phyloP scores from a whole-genome alignment of 2,888 invertebrate species.

The Piscicola geometra region DNA sequence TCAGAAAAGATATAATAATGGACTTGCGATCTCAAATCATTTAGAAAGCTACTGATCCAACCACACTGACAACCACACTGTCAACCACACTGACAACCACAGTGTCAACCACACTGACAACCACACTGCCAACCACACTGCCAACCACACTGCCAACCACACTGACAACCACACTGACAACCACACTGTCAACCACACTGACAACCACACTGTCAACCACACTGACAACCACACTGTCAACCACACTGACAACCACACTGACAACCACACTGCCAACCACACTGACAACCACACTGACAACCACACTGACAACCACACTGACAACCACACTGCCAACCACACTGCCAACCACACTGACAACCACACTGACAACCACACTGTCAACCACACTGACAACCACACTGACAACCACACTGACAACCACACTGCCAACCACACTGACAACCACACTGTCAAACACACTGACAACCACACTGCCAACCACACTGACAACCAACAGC shows the following conservation, averaged over 20 bases:
- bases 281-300: neutral
- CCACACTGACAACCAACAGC: neutral
- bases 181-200: neutral
- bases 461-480: neutral
- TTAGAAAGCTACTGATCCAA: neutral
- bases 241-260: neutral
- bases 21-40: neutral
- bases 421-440: neutral
- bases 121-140: neutral
- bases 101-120: neutral
- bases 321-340: neutral
- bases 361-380: neutral
- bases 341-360: neutral
- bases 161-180: neutral
- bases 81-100: neutral
- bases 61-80: neutral
- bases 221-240: neutral
- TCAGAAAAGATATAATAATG: neutral
- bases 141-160: neutral
- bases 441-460: neutral
- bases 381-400: neutral
- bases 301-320: neutral
- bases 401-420: neutral
- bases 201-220: neutral
- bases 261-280: neutral